Conservation (phyloP, 1,140 invertebrate species). For the Formica selysi region DNA sequence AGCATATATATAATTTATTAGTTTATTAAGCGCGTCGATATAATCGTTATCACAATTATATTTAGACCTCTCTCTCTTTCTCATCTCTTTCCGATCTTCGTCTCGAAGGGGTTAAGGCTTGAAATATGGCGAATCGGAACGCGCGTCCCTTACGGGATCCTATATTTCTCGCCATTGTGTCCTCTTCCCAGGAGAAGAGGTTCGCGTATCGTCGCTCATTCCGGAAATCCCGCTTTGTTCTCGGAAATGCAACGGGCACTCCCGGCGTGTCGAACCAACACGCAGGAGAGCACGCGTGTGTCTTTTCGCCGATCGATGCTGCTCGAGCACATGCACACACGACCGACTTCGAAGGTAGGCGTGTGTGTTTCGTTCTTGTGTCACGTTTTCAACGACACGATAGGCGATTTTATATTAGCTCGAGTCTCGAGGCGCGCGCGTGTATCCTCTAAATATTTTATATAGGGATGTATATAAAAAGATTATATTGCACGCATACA, state of each 20-base stretch:
- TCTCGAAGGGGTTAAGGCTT: constrained; percentile 19
- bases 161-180: constrained; percentile 29
- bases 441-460: background rate
- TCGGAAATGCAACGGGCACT: constrained; percentile 51
- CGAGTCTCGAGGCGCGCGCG: background rate
- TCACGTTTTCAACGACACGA: constrained; percentile 40
- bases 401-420: constrained; percentile 18
- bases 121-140: constrained; percentile 37
- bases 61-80: background rate
- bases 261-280: constrained; percentile 2
- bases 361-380: constrained; percentile 52
- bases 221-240: constrained; percentile 49
- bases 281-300: constrained; percentile 46
- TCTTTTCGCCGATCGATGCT: constrained; percentile 65
- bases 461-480: background rate
- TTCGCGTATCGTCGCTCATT: constrained; percentile 1
- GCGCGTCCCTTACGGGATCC: background rate
- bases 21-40: background rate
- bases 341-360: constrained; percentile 55
- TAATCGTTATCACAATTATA: background rate
- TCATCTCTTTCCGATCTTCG: background rate
- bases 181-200: background rate
- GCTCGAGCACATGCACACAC: constrained; percentile 56
- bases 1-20: background rate
- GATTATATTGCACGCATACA: too few species aligned